Evolutionary conservation across 1,140 invertebrate species (phyloP), one percentile per base, ranked within the genome.

Genomic region (Psilanteris sp.): DNA sequence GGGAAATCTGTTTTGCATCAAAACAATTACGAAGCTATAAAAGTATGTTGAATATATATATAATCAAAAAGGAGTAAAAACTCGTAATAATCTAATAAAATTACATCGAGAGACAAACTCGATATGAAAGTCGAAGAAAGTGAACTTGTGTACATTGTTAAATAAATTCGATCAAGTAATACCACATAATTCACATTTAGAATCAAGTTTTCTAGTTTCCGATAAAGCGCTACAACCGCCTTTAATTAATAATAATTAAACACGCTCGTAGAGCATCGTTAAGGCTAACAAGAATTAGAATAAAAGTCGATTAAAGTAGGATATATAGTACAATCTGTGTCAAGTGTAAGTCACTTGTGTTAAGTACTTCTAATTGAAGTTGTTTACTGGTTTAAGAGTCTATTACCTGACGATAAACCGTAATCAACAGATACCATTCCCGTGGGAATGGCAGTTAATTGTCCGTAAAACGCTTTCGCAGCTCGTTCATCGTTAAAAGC

Each of bases 381-480:
- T 74, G 76, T 78, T 78, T 78, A 67, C 66, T 71, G 76, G 76
- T 59, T 75, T 70, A 74, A 75, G 70, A 71, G 76, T 75, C 77
- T 78, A 78, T 75, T 78, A 75, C 59, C 36, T 14, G 77, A 32
- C 66, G 66, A 75, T 78, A 78, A 78, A 78, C 52, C 66, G 70
- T 72, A 78, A 78, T 78, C 71, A 75, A 72, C 71, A 68, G 66
- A 74, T 71, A 79, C 64, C 41, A 78, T 57, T 79, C 34, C 43
- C 80, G 79, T 83, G 79, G 78, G 81, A 83, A 84, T 79, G 55
- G 37, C 59, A 52, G 62, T 73, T 79, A 72, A 78, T 83, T 76
- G 81, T 68, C 54, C 52, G 52, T 68, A 66, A 79, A 79, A 61
- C 39, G 62, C 39, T 44, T 72, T 77, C 71, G 73, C 62, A 66